These are phyloP conservation scores for Tromatobia lineatoria DNA, from an alignment of 2,888 invertebrate genomes.

Conservation along the genomic window DNA sequence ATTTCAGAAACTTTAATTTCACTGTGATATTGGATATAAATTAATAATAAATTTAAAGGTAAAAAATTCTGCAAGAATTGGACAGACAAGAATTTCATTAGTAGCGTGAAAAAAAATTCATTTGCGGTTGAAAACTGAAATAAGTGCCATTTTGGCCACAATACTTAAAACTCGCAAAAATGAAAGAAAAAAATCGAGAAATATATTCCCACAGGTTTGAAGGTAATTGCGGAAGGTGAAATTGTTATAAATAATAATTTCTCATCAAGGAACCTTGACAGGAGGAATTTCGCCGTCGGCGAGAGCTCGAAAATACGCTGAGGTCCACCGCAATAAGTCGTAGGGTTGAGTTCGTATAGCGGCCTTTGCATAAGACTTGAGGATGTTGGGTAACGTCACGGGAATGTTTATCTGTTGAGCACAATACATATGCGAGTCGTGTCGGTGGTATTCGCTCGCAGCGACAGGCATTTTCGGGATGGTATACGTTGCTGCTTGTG, in stretches of 20 bases:
- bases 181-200: neutral
- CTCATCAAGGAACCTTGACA: constrained; percentile 88
- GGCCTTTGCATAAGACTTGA: constrained; percentile 95
- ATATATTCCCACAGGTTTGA: no score
- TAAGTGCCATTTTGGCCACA: no score
- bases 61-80: no score
- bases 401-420: constrained; percentile 94
- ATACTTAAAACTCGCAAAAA: neutral
- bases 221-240: neutral
- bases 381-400: constrained; percentile 92
- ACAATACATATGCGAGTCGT: constrained; percentile 91
- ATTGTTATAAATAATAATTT: neutral
- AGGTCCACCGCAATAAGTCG: constrained; percentile 93
- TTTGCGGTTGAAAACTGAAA: no score
- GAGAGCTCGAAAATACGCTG: constrained; percentile 92
- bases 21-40: no score
- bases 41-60: no score
- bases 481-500: neutral
- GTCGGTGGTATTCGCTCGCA: constrained; percentile 27
- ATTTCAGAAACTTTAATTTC: no score
- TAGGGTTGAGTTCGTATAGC: constrained; percentile 96
- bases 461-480: constrained; percentile 53
- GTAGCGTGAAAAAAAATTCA: no score
- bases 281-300: constrained; percentile 91
- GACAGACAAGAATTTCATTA: no score